Evolutionary conservation across 1,140 invertebrate species (phyloP).

Genomic region (Chelonus insularis): DNA sequence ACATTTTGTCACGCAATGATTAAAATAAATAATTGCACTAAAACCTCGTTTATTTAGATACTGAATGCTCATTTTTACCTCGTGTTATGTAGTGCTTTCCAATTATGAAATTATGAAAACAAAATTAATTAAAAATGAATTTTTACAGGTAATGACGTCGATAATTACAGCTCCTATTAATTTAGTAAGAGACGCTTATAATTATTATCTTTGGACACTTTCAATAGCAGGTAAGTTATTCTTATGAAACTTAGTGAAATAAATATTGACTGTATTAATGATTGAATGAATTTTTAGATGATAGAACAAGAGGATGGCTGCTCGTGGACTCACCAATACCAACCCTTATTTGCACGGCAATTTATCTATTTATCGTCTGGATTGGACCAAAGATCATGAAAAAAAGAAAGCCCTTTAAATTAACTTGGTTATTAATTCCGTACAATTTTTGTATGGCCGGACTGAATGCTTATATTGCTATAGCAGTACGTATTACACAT

Average conservation of each 20-base stretch:
- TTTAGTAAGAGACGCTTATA: constrained; percentile 65
- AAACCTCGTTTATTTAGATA: too few relatives aligned
- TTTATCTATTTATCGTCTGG: constrained; percentile 82
- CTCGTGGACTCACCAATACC: constrained; percentile 82
- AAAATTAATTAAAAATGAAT: too few relatives aligned
- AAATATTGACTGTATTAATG: too few relatives aligned
- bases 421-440: constrained; percentile 77
- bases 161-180: constrained; percentile 67
- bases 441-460: constrained; percentile 86
- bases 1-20: too few relatives aligned
- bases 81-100: too few relatives aligned
- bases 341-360: constrained; percentile 71
- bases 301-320: constrained; percentile 82
- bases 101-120: not conserved
- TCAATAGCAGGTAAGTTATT: constrained; percentile 73
- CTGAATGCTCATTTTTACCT: too few relatives aligned
- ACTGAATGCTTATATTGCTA: constrained; percentile 84
- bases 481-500: constrained; percentile 62
- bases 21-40: too few relatives aligned
- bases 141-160: constrained; percentile 57
- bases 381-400: constrained; percentile 83
- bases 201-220: constrained; percentile 73
- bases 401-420: constrained; percentile 75
- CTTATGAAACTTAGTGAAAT: too few relatives aligned
- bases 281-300: constrained; percentile 72